phyloP scores from a whole-genome alignment of 2,888 invertebrate species.

The Sialis lutaria region DNA sequence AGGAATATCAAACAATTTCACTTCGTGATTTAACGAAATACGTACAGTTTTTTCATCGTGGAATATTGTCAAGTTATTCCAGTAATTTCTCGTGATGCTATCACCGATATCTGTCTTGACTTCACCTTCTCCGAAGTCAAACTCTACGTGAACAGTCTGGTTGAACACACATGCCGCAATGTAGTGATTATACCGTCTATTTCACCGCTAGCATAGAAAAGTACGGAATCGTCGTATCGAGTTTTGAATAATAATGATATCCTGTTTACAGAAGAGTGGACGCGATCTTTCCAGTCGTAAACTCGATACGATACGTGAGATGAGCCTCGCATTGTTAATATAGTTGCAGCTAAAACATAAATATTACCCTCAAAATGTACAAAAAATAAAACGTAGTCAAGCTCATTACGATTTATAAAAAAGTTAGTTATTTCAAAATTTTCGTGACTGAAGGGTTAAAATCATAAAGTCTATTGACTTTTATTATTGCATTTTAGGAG shows the following conservation, averaged over 20 bases:
- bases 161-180: constrained; percentile 74
- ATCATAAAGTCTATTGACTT: too few relatives aligned
- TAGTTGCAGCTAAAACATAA: constrained; percentile 59
- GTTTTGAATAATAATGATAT: constrained; percentile 86
- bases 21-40: constrained; percentile 59
- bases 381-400: too few relatives aligned
- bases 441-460: too few relatives aligned
- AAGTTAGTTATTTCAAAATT: too few relatives aligned
- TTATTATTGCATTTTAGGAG: too few relatives aligned
- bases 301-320: constrained; percentile 85
- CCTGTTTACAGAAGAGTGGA: constrained; percentile 71
- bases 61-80: constrained; percentile 81
- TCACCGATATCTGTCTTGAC: constrained; percentile 49
- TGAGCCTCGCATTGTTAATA: constrained; percentile 73
- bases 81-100: constrained; percentile 53
- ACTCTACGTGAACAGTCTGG: constrained; percentile 67
- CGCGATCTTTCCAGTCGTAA: constrained; percentile 83
- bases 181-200: constrained; percentile 78
- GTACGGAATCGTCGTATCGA: constrained; percentile 74
- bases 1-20: constrained; percentile 49
- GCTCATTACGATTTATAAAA: too few relatives aligned
- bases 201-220: constrained; percentile 87
- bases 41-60: constrained; percentile 57
- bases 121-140: constrained; percentile 72
- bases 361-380: too few relatives aligned